Evolutionary conservation across 2,888 invertebrate species (phyloP), one percentile per base, ranked within the genome.

Genomic region (Darwinula stevensoni): DNA sequence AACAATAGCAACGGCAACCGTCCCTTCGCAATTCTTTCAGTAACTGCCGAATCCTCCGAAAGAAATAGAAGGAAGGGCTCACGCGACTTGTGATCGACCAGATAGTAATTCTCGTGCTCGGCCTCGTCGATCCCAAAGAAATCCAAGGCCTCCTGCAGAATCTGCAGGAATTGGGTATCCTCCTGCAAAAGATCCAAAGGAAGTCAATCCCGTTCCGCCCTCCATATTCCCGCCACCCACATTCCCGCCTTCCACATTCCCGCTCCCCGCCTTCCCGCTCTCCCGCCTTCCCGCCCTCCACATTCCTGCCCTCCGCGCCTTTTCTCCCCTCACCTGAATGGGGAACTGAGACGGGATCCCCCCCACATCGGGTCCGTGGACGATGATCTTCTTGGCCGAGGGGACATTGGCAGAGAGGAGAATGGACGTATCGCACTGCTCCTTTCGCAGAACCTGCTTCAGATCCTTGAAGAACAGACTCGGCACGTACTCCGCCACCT

Each of bases 381-480:
- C 86, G 35, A 94, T 73, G 39, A 94, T 86, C 54, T 94, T 97
- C 54, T 99, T 99, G 1, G 97, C 91, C 2, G 91, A 88, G 0
- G 97, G 97, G 12, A 99, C 91, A 53, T 97, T 97, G 3, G 97
- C 97, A 1, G 94, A 94, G 2, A 99, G 60, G 38, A 99, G 57
- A 44, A 99, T 75, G 0, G 88, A 86, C 1, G 94, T 88, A 53
- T 99, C 97, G 47, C 94, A 97, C 48, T 99, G 97, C 49, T 97
- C 97, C 49, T 97, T 97, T 33, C 94, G 64, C 38, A 99, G 55
- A 39, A 94, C 94, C 55, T 97, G 94, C 46, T 97, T 99, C 14
- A 99, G 57, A 54, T 99, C 97, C 55, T 99, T 99, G 48, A 99
- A 94, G 72, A 88, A 91, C 36, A 99, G 84, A 13, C 94, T 94